Evolutionary conservation across 2,113 vertebrate genomes (phyloP).

Genomic region (Phalacrocorax carbo): DNA sequence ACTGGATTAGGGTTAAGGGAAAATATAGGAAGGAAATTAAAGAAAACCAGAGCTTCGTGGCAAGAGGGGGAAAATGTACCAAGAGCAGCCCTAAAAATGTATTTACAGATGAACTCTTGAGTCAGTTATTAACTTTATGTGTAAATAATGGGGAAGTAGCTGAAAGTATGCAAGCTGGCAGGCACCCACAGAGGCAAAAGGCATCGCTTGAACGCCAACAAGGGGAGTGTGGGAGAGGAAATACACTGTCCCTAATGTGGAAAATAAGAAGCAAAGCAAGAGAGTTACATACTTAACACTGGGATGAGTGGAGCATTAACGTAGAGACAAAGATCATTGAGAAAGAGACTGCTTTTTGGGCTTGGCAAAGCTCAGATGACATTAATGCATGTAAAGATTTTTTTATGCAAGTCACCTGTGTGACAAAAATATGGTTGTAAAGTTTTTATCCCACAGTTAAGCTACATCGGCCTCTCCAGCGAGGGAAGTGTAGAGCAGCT

Average conservation of each 20-base stretch:
- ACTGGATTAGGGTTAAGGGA: neutral
- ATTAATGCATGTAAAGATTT: neutral
- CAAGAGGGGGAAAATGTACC: neutral
- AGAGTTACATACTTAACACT: neutral
- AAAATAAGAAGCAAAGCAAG: neutral
- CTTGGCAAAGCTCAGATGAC: neutral
- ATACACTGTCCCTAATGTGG: neutral
- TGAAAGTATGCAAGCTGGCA: neutral
- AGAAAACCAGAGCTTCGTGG: neutral
- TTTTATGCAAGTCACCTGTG: neutral
- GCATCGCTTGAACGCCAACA: rapidly evolving
- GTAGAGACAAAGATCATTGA: neutral
- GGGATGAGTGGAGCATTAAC: neutral
- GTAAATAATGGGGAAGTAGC: neutral
- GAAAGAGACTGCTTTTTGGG: neutral
- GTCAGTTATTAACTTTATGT: conserved; percentile 4
- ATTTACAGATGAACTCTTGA: neutral
- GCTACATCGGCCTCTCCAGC: neutral
- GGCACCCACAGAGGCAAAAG: neutral
- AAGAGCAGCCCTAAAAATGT: neutral
- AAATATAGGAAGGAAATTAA: neutral
- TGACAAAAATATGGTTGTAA: neutral
- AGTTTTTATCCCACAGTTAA: neutral
- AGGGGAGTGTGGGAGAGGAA: neutral
- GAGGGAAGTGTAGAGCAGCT: neutral